Conservation (phyloP, 1,140 invertebrate species). For the Drosophila sp. region DNA sequence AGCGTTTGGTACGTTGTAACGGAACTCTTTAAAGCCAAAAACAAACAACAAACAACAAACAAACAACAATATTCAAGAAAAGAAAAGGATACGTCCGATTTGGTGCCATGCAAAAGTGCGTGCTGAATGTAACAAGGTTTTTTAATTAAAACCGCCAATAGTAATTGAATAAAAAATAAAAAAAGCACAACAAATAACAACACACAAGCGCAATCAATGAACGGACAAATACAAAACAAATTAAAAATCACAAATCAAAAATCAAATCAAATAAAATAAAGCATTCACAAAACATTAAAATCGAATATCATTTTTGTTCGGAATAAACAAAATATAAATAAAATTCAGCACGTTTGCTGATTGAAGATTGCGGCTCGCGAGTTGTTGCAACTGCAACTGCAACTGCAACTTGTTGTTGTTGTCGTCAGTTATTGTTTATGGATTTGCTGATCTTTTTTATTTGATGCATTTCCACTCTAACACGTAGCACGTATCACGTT, state of each 20-base stretch:
- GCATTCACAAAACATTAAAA: constrained; percentile 40
- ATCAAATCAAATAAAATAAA: constrained; percentile 32
- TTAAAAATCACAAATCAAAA: constrained; percentile 31
- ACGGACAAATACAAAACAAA: constrained; percentile 3
- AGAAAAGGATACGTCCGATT: constrained; percentile 18
- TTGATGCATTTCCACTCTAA: constrained; percentile 60
- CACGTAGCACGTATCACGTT: constrained; percentile 47
- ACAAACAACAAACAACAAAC: constrained; percentile 8
- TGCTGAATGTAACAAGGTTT: constrained; percentile 40
- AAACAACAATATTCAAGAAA: constrained; percentile 15
- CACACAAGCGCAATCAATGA: neutral
- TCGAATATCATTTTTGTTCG: constrained; percentile 35
- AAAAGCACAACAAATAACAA: neutral
- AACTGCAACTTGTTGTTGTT: constrained; percentile 35
- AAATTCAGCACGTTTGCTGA: constrained; percentile 13
- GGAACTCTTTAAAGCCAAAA: constrained; percentile 49
- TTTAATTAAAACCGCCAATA: constrained; percentile 35
- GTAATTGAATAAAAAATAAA: constrained; percentile 19
- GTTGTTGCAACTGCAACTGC: constrained; percentile 3
- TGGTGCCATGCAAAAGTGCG: constrained; percentile 20
- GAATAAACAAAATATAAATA: constrained; percentile 6
- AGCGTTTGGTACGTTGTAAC: constrained; percentile 78
- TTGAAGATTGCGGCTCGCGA: constrained; percentile 45
- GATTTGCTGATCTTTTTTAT: constrained; percentile 54
- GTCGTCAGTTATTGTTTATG: constrained; percentile 62